These are phyloP conservation scores for Cheilosia impressa DNA, from an alignment of 2,888 invertebrate species.

Conservation along the genomic window DNA sequence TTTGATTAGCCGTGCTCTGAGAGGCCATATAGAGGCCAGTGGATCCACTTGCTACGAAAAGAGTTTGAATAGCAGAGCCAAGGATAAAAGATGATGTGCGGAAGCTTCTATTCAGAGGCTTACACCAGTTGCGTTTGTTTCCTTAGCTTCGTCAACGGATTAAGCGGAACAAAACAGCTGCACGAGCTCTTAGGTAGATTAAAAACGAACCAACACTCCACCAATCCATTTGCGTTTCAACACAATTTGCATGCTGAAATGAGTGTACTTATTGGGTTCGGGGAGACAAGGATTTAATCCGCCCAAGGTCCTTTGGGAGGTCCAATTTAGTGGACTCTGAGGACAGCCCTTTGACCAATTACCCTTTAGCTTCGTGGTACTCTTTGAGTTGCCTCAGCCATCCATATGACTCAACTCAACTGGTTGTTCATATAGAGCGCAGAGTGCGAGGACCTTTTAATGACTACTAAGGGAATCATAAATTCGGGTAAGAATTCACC, in stretches of 20 bases:
- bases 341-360: slow-evolving; percentile 35
- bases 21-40: background rate
- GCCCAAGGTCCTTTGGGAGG: slow-evolving; percentile 1
- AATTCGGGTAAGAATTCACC: slow-evolving; percentile 46
- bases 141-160: background rate
- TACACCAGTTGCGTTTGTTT: background rate
- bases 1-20: slow-evolving; percentile 14
- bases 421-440: slow-evolving; percentile 19
- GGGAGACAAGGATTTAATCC: slow-evolving; percentile 9
- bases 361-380: background rate
- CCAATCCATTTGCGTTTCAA: background rate
- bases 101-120: no score
- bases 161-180: background rate
- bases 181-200: background rate
- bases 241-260: background rate
- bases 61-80: no score
- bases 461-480: slow-evolving; percentile 49
- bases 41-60: no score
- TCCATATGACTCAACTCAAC: slow-evolving; percentile 43
- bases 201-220: background rate
- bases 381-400: background rate
- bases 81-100: no score
- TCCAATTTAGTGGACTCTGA: background rate
- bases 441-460: slow-evolving; percentile 9
- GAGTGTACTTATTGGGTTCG: slow-evolving; percentile 8